These are phyloP conservation scores for Trachythela sp. DNA, from an alignment of 64 coral and sea anemone genomes.

Conservation along the genomic window DNA sequence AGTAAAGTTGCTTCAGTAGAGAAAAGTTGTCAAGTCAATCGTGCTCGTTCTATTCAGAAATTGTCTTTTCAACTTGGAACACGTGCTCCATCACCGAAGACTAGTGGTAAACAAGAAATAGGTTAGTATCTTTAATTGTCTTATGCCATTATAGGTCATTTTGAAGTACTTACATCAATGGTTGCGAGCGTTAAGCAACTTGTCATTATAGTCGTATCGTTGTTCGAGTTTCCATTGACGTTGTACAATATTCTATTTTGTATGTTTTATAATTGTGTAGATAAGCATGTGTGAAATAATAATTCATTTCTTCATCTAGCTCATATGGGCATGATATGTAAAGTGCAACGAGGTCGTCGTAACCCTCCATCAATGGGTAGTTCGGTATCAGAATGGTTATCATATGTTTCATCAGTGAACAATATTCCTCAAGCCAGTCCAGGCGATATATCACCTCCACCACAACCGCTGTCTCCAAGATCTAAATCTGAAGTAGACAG, in stretches of 20 bases:
- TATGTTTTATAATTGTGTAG: too few relatives aligned
- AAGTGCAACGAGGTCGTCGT: constrained; percentile 80
- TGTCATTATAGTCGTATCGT: background rate
- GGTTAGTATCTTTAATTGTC: too few relatives aligned
- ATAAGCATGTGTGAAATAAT: too few relatives aligned
- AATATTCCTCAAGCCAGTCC: background rate
- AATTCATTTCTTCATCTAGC: constrained; percentile 38
- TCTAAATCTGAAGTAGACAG: background rate
- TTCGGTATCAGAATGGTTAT: constrained; percentile 85
- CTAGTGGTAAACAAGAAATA: background rate
- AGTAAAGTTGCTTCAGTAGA: constrained; percentile 78
- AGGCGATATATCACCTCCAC: background rate
- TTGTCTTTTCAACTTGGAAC: constrained; percentile 68
- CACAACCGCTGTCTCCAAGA: background rate
- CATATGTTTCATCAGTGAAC: constrained; percentile 83
- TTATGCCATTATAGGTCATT: too few relatives aligned
- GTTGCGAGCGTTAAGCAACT: too few relatives aligned
- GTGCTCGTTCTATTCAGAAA: constrained; percentile 74
- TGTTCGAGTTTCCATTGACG: too few relatives aligned
- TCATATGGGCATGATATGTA: constrained; percentile 74
- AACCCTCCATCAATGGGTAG: constrained; percentile 98
- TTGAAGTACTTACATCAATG: too few relatives aligned
- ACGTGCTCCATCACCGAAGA: background rate
- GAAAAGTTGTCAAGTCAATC: constrained; percentile 91
- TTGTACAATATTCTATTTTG: too few relatives aligned